Evolutionary conservation across 2,797 vertebrate species (phyloP).

Genomic region (Naso thynnoides): DNA sequence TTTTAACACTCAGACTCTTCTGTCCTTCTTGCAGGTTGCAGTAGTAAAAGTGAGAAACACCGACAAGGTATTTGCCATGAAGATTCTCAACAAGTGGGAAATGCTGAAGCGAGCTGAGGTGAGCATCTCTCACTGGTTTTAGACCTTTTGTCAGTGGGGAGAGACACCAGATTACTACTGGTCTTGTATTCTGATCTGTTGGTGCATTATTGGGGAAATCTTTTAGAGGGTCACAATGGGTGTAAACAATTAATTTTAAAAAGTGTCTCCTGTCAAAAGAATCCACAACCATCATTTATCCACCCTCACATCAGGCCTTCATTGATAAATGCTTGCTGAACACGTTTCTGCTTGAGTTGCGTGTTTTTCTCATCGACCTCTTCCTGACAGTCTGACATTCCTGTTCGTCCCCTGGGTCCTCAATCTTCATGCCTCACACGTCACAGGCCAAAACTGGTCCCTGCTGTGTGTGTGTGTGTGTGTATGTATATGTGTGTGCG

Average conservation of each 20-base stretch:
- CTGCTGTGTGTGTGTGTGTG: conserved; percentile 18
- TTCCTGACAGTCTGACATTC: conserved; percentile 70
- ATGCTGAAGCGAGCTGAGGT: conserved; percentile 99
- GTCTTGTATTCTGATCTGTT: not conserved
- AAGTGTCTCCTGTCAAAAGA: not conserved
- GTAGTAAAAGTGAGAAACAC: conserved; percentile 98
- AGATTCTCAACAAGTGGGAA: conserved; percentile 99
- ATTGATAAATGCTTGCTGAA: conserved; percentile 23
- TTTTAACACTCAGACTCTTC: conserved; percentile 1
- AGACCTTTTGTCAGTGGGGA: accelerated
- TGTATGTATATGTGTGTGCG: not conserved
- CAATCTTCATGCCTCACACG: conserved; percentile 60
- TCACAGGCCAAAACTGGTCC: conserved; percentile 41
- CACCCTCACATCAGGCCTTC: not conserved
- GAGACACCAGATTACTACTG: not conserved
- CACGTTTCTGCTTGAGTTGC: conserved; percentile 44
- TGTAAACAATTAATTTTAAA: not conserved
- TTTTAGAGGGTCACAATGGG: not conserved
- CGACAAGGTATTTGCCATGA: conserved; percentile 99
- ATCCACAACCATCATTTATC: not conserved
- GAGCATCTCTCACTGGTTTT: conserved; percentile 47
- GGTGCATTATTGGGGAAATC: too few species aligned
- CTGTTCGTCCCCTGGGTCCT: conserved; percentile 55
- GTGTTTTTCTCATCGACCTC: conserved; percentile 71
- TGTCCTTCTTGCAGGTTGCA: conserved; percentile 87